These are phyloP conservation scores for Callionymus lyra DNA, from an alignment of 2,113 vertebrate genomes.

Conservation along the genomic window DNA sequence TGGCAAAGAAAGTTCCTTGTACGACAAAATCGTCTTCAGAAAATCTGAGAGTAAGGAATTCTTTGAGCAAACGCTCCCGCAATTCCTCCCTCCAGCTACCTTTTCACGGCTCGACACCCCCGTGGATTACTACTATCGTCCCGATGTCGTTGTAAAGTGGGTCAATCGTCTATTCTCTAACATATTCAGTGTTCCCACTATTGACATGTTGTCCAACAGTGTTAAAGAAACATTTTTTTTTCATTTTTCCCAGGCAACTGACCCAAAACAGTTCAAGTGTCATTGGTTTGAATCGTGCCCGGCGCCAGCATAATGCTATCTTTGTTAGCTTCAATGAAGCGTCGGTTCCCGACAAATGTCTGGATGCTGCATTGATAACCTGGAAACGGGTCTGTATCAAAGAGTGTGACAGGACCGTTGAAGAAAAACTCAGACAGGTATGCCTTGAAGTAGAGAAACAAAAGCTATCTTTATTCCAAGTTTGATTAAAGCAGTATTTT, in stretches of 20 bases:
- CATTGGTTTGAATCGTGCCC: slow-evolving; percentile 80
- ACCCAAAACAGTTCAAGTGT: slow-evolving; percentile 71
- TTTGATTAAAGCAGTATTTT: too few relatives aligned
- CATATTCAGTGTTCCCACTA: too few relatives aligned
- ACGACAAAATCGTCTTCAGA: slow-evolving; percentile 80
- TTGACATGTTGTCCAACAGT: background rate
- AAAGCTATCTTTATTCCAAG: too few relatives aligned
- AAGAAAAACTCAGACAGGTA: slow-evolving; percentile 75
- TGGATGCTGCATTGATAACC: slow-evolving; percentile 76
- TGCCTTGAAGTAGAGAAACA: too few relatives aligned
- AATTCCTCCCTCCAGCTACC: slow-evolving; percentile 86
- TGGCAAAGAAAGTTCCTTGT: slow-evolving; percentile 73
- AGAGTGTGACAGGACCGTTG: slow-evolving; percentile 62
- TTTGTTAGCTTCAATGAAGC: slow-evolving; percentile 82
- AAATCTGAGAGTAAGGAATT: slow-evolving; percentile 82
- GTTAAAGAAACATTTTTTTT: background rate
- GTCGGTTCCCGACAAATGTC: slow-evolving; percentile 64
- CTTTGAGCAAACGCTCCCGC: slow-evolving; percentile 77
- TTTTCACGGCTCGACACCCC: slow-evolving; percentile 90
- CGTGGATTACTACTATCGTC: slow-evolving; percentile 85
- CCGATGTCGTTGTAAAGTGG: slow-evolving; percentile 74
- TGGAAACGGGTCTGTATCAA: slow-evolving; percentile 76
- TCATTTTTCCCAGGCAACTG: slow-evolving; percentile 47
- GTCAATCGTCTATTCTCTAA: too few relatives aligned
- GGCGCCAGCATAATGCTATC: slow-evolving; percentile 87